Evolutionary conservation across 2,113 vertebrate species (phyloP), one percentile per base, ranked within the genome.

Genomic region (Carollia perspicillata): DNA sequence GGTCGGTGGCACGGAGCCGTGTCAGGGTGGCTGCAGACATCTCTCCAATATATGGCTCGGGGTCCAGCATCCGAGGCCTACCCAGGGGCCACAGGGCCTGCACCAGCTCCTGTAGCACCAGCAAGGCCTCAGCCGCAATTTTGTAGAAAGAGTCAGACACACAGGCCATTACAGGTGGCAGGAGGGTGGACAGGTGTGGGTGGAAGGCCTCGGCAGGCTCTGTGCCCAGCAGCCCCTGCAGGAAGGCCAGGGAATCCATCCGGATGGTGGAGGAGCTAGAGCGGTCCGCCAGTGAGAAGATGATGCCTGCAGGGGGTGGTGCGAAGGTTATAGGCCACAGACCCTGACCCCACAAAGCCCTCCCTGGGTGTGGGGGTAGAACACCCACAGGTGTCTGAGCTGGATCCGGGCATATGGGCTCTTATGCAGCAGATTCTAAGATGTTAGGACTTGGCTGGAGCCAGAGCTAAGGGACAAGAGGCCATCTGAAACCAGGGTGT

Each of bases 251-350:
- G 0, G 99, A 98, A 6, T 99, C 99, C 0, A 99, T 99, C 95
- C 99, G 99, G 99, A 99, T 99, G 93, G 99, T 99, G 97, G 99
- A 99, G 92, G 99, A 99, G 97, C 98, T 99, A 83, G 98, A 99
- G 84, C 99, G 99, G 96, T 99, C 99, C 0, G 97, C 98, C 97
- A 99, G 97, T 12, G 99, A 99, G 98, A 99, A 99, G 84, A 99
- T 33, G 11, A 99, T 96, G 55, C 99, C 99, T 99, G 96, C 5
- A 13, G 86, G 12, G 53, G 55, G 47, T 60, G 96, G 78, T 7
- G 47, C 23, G 37, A 35, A 66, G 47, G 33, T 97, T 60, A 92
- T 0, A 5, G 75, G 47, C 55, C 66, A 9, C 0, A 9, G 6
- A 20, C 30, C 30, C 4, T 30, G 68, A n/a, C 37, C 17, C 23